A percentile compares a stretch with the other conserved stretches of the same genome.
phyloP scores from a whole-genome alignment of 2,888 invertebrate species.

The Mythimna lalbum region DNA sequence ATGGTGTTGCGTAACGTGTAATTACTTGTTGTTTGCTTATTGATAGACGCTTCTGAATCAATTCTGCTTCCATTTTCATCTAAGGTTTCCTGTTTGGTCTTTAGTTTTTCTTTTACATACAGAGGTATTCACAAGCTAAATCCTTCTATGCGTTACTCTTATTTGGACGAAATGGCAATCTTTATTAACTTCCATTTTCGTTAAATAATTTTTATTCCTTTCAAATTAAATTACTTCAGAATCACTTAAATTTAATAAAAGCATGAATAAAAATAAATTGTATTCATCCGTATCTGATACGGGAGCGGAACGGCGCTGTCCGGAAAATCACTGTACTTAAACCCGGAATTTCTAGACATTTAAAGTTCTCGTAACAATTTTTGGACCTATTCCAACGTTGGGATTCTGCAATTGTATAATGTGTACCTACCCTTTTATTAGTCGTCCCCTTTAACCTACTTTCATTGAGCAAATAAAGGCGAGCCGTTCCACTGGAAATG shows the following conservation, averaged over 20 bases:
- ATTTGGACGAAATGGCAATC: too few relatives aligned
- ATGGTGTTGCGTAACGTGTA: slow-evolving; percentile 13
- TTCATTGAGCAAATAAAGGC: slow-evolving; percentile 55
- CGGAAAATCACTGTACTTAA: slow-evolving; percentile 55
- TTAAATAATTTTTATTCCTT: background rate
- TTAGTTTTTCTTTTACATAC: background rate
- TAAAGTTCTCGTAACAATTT: slow-evolving; percentile 53
- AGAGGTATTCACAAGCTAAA: background rate
- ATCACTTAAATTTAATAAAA: slow-evolving; percentile 43
- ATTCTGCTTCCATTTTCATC: background rate
- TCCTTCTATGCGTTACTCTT: background rate
- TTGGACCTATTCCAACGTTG: slow-evolving; percentile 60
- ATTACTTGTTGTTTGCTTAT: background rate
- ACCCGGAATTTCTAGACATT: slow-evolving; percentile 55
- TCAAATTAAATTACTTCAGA: slow-evolving; percentile 5
- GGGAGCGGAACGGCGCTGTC: slow-evolving; percentile 17
- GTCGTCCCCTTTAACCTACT: slow-evolving; percentile 45
- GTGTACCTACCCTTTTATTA: slow-evolving; percentile 48
- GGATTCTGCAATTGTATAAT: slow-evolving; percentile 47
- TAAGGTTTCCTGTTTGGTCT: background rate
- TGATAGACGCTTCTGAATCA: background rate
- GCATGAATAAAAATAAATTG: slow-evolving; percentile 50
- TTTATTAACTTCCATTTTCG: background rate
- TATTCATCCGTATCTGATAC: slow-evolving; percentile 38
- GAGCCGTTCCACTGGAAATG: slow-evolving; percentile 53